Conservation (phyloP, 2,888 invertebrate species). For the Stictocephala bisonia region DNA sequence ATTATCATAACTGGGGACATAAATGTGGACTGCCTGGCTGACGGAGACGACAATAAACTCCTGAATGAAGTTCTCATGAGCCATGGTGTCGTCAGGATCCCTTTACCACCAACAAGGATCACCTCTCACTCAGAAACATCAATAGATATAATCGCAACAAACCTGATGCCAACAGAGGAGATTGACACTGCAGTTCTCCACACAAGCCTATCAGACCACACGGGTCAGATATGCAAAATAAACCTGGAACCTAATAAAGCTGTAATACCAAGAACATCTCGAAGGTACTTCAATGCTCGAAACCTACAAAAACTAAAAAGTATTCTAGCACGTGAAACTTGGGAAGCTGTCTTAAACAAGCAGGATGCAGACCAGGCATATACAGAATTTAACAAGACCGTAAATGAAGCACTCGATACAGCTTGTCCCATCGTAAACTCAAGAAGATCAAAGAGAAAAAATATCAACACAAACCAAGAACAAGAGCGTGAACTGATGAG, state of each 20-base stretch:
- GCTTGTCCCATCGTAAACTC: slow-evolving; percentile 14
- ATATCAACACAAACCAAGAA: not conserved
- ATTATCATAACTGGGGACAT: slow-evolving; percentile 21
- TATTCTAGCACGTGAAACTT: slow-evolving; percentile 12
- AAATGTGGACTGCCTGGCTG: slow-evolving; percentile 21
- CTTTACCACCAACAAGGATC: slow-evolving; percentile 4
- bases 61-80: slow-evolving; percentile 19
- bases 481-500: not conserved
- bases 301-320: slow-evolving; percentile 16
- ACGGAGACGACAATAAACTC: slow-evolving; percentile 1
- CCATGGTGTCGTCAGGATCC: slow-evolving; percentile 11
- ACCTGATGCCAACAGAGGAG: slow-evolving; percentile 3
- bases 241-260: not conserved
- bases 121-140: slow-evolving; percentile 20
- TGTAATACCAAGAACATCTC: slow-evolving; percentile 13
- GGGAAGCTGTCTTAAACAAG: not conserved
- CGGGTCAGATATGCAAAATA: slow-evolving; percentile 14
- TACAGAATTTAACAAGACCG: not conserved
- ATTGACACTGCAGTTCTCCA: not conserved
- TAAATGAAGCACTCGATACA: slow-evolving; percentile 1
- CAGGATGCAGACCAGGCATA: slow-evolving; percentile 18
- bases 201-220: slow-evolving; percentile 22
- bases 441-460: slow-evolving; percentile 20
- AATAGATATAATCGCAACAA: slow-evolving; percentile 31
- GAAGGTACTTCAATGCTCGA: slow-evolving; percentile 29